Percentiles rank a stretch among this genome's conserved stretches.
Conservation (phyloP, 2,888 invertebrate genomes). For the Nymphalis polychloros region DNA sequence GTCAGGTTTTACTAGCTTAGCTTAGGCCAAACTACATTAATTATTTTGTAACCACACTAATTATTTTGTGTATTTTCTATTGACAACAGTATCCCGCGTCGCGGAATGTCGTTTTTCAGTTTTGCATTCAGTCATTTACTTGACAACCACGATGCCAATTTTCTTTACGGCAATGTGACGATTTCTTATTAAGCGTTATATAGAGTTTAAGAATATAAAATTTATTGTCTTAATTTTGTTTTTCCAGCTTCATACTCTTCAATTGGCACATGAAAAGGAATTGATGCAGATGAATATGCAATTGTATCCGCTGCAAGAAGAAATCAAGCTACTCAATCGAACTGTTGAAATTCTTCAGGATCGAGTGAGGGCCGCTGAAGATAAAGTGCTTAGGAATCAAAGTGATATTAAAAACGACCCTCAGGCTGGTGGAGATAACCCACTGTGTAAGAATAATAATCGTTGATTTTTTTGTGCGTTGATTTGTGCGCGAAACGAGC, state of each 20-base stretch:
- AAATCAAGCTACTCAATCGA: slow-evolving; percentile 82
- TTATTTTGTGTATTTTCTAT: too few species aligned
- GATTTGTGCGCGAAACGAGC: neutral
- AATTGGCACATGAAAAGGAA: slow-evolving; percentile 87
- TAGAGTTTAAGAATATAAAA: too few species aligned
- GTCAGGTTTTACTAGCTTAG: too few species aligned
- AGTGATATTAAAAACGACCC: slow-evolving; percentile 54
- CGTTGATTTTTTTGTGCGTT: neutral
- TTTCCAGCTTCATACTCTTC: slow-evolving; percentile 87
- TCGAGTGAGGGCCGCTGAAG: slow-evolving; percentile 61
- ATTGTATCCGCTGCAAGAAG: slow-evolving; percentile 81
- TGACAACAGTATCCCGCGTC: too few species aligned
- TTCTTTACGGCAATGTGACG: too few species aligned
- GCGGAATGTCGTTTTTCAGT: too few species aligned
- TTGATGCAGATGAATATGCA: slow-evolving; percentile 84
- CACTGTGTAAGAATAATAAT: slow-evolving; percentile 12
- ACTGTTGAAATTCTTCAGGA: slow-evolving; percentile 78
- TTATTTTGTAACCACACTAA: too few species aligned
- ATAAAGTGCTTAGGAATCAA: slow-evolving; percentile 63
- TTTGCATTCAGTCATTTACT: too few species aligned
- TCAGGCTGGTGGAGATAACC: slow-evolving; percentile 66
- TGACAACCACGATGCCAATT: too few species aligned
- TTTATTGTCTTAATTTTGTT: neutral
- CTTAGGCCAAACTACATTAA: too few species aligned
- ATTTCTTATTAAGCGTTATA: too few species aligned